A percentile compares a stretch with the other conserved stretches of the same genome.
Conservation (phyloP, 2,797 vertebrate genomes). For the Balearica regulorum region DNA sequence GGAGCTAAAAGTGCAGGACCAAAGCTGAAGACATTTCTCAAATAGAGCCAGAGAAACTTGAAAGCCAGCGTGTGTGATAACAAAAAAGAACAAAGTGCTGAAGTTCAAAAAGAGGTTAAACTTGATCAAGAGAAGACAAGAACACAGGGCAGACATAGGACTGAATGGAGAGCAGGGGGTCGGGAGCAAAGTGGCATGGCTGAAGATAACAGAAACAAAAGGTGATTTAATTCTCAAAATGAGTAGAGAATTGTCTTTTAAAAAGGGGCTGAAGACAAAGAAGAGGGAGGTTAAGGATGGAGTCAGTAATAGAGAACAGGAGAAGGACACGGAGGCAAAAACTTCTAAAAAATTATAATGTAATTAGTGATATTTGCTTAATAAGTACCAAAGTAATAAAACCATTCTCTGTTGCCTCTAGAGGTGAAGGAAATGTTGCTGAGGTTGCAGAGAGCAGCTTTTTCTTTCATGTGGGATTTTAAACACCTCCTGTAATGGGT, state of each 20-base stretch:
- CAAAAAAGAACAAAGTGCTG: not conserved
- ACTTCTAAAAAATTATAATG: not conserved
- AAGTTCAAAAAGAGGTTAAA: not conserved
- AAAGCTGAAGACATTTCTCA: not conserved
- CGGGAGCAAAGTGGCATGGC: not conserved
- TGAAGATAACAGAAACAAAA: not conserved
- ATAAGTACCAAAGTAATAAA: not conserved
- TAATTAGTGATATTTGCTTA: not conserved
- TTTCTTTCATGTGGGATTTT: not conserved
- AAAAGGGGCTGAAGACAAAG: not conserved
- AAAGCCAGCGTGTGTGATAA: not conserved
- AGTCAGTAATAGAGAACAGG: not conserved
- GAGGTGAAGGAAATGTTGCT: not conserved
- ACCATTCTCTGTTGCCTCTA: not conserved
- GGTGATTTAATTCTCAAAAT: not conserved
- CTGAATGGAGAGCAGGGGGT: not conserved
- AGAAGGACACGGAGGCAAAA: not conserved
- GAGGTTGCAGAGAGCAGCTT: not conserved
- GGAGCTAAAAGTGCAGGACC: not conserved
- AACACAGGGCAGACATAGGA: rapidly evolving
- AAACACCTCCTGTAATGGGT: not conserved
- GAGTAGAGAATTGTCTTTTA: not conserved
- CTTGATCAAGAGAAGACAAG: not conserved
- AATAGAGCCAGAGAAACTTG: not conserved
- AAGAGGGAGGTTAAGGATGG: not conserved